A percentile compares a stretch with the other conserved stretches of the same genome.
Evolutionary conservation across 2,113 vertebrate species (phyloP).

Genomic region (Phainopepla nitens): DNA sequence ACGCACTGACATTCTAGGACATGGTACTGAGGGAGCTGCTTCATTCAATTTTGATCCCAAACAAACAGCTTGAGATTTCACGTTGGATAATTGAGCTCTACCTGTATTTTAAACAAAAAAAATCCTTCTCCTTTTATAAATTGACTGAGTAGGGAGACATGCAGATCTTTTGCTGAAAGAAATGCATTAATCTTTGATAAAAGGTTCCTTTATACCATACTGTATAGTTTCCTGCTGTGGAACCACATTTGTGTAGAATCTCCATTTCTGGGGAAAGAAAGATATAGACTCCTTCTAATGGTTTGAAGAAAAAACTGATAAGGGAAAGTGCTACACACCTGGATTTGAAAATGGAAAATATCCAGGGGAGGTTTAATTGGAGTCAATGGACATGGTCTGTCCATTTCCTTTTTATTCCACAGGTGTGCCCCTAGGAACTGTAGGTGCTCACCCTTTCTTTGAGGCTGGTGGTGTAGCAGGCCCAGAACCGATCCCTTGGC

Average conservation of each 20-base stretch:
- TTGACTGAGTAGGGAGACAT: constrained; percentile 41
- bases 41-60: background rate
- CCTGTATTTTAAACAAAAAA: constrained; percentile 44
- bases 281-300: background rate
- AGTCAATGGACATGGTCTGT: background rate
- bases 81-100: constrained; percentile 36
- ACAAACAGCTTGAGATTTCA: constrained; percentile 40
- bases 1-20: background rate
- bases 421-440: background rate
- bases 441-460: background rate
- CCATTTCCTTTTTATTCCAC: background rate
- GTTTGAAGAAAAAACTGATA: background rate
- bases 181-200: constrained; percentile 54
- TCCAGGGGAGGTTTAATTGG: background rate
- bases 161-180: constrained; percentile 53
- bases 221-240: constrained; percentile 29
- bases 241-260: constrained; percentile 42
- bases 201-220: constrained; percentile 23
- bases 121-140: constrained; percentile 36
- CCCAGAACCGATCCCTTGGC: background rate
- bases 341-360: background rate
- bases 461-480: background rate
- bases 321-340: background rate
- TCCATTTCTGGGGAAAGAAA: constrained; percentile 24
- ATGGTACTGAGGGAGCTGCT: background rate